Base-by-base conservation (phyloP, 2,113 vertebrate species). In the Rhipidura dahli region DNA sequence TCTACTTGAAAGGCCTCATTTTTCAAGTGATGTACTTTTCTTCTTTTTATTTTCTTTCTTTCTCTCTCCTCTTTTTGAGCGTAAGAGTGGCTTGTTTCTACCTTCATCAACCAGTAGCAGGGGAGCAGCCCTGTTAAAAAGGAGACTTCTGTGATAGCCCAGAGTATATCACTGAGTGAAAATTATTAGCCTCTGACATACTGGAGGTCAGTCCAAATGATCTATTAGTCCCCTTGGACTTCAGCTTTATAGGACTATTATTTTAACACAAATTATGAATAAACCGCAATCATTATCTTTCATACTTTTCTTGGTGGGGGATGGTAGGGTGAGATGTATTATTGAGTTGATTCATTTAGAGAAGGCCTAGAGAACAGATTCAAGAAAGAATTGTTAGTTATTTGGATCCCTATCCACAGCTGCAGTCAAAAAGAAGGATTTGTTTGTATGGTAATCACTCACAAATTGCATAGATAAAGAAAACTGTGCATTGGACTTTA, bases 181-280 rank as follows among this genome's bases (percentile, higher is more conserved):
- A 95, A 85, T 90, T 88, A 88, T 80, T 95, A 91, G 49, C 57
- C 28, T 69, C n/a, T 90, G 57, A 53, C 71, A 54, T 37, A 53
- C 9, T 85, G 16, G 13, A 85, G 57, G 82, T 93, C 90, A 90
- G 54, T 35, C 42, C 33, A 73, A 53, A 77, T 77, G 66, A 93
- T 77, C 10, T 83, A 77, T 69, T 94, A 72, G 50, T 93, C 59
- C 21, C 82, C 28, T 45, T 87, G 76, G 79, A 86, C 15, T 50
- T 40, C 39, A 73, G 56, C 3, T 50, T 90, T 77, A 42, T 31
- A 76, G 65, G 37, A 56, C 57, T 72, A 59, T 77, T 65, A 80
- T 57, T 92, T 93, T 73, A 86, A 93, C 45, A 57, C 23, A 89
- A 77, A 86, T 72, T 73, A 61, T 80, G 87, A 86, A 70, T 93